Evolutionary conservation across 2,888 invertebrate genomes (phyloP).

Genomic region (Tridacna crocea): DNA sequence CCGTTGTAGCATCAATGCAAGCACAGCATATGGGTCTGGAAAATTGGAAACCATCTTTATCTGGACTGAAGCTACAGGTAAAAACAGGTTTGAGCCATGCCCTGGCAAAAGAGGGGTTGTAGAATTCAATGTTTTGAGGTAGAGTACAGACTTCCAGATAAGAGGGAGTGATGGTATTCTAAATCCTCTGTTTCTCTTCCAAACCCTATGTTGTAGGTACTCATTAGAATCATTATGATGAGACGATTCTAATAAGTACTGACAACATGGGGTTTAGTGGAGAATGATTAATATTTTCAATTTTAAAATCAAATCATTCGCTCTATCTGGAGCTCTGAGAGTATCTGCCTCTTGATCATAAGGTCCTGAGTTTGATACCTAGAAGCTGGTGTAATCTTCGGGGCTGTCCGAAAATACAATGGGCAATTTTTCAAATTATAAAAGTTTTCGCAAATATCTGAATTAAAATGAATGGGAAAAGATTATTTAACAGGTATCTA

Average conservation of each 20-base stretch:
- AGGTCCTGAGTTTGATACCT: no score
- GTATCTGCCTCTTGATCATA: constrained; percentile 4
- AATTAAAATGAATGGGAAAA: no score
- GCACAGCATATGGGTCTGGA: constrained; percentile 86
- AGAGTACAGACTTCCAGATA: background rate
- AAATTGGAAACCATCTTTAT: constrained; percentile 86
- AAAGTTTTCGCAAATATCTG: no score
- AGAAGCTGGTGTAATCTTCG: no score
- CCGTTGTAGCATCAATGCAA: constrained; percentile 89
- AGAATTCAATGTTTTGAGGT: no score
- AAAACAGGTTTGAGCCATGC: background rate
- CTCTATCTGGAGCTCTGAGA: background rate
- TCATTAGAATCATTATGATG: background rate
- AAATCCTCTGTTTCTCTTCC: no score
- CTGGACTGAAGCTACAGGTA: constrained; percentile 88
- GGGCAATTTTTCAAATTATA: no score
- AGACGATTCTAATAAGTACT: background rate
- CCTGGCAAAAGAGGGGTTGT: no score
- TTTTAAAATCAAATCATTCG: background rate
- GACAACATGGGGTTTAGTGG: background rate
- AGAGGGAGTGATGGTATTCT: background rate
- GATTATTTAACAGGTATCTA: no score
- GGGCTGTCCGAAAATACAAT: no score
- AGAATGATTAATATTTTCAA: no score
- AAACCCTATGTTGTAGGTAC: background rate